Conservation (phyloP, 2,113 vertebrate species). For the Agelaius tricolor region DNA sequence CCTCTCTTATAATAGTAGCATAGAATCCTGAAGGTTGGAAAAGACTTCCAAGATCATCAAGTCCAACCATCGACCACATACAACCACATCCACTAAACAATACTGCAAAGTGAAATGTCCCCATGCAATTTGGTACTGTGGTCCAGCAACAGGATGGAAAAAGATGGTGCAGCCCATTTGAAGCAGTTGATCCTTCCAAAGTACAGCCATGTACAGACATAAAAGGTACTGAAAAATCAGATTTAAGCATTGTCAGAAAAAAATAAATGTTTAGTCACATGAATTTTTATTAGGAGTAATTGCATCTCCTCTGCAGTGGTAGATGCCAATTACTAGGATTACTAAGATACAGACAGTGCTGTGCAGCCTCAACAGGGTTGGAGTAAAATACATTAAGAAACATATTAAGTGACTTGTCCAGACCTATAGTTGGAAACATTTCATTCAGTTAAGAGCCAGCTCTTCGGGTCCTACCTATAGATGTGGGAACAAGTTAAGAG, state of each 20-base stretch:
- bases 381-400: background rate
- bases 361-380: background rate
- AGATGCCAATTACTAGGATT: background rate
- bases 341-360: background rate
- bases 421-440: background rate
- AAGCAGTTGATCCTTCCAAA: background rate
- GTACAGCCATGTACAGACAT: background rate
- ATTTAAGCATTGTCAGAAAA: background rate
- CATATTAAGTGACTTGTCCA: background rate
- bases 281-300: background rate
- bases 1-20: background rate
- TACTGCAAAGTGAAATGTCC: fast-evolving
- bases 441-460: background rate
- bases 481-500: background rate
- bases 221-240: background rate
- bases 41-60: background rate
- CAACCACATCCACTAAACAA: background rate
- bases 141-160: background rate
- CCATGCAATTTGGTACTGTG: background rate
- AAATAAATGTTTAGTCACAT: background rate
- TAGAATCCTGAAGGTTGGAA: background rate
- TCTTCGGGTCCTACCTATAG: background rate
- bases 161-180: background rate
- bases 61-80: background rate
- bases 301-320: background rate